Percentiles rank a stretch among this genome's conserved stretches.
Conservation (phyloP, 2,888 invertebrate species). For the Molanna angustata region DNA sequence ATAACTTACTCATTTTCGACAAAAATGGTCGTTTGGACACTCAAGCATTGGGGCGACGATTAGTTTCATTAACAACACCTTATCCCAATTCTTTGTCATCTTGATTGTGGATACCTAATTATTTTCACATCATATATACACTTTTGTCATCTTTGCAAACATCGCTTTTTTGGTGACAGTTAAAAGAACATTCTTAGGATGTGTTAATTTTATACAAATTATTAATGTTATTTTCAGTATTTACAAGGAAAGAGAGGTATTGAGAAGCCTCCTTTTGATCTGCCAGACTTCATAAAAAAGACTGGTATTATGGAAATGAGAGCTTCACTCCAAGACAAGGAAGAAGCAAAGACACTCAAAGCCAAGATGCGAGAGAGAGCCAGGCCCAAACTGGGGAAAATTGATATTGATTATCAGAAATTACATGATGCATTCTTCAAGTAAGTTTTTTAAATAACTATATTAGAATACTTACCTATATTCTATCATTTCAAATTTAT, state of each 20-base stretch:
- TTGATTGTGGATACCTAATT: neutral
- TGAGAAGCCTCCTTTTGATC: conserved; percentile 97
- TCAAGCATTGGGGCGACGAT: too few species aligned
- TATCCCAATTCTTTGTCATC: too few species aligned
- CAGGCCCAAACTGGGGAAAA: conserved; percentile 97
- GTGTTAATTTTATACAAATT: too few species aligned
- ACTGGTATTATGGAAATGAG: conserved; percentile 99
- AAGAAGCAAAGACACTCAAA: conserved; percentile 90
- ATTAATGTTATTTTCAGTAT: conserved; percentile 50
- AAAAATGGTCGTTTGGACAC: too few species aligned
- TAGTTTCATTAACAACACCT: too few species aligned
- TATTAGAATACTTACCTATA: too few species aligned
- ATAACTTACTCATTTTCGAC: too few species aligned
- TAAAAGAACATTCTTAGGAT: neutral
- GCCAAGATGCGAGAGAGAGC: conserved; percentile 97
- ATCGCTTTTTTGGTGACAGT: neutral
- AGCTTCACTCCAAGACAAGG: conserved; percentile 96
- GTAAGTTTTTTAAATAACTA: conserved; percentile 47
- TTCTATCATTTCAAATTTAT: too few species aligned
- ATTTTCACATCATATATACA: neutral
- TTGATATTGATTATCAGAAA: conserved; percentile 99
- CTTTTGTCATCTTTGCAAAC: neutral
- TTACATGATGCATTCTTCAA: conserved; percentile 99
- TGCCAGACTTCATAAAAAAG: conserved; percentile 97
- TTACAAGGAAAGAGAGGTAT: conserved; percentile 97